Evolutionary conservation across 2,113 vertebrate genomes (phyloP).

Genomic region (Emydocephalus ijimae): DNA sequence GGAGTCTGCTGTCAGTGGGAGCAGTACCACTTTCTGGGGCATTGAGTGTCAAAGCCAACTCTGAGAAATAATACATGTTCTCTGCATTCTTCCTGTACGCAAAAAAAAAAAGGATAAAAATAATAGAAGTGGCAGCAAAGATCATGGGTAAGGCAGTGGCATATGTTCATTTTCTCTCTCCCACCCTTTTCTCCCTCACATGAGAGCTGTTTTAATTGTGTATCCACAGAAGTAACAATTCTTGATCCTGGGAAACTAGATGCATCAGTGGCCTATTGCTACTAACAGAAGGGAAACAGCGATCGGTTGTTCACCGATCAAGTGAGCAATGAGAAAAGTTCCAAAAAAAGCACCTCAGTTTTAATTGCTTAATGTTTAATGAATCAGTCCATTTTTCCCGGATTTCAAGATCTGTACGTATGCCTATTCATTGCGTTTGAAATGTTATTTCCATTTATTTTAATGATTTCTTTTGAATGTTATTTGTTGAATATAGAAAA

Average conservation of each 20-base stretch:
- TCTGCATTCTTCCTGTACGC: constrained; percentile 83
- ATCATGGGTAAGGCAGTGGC: neutral
- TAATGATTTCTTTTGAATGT: neutral
- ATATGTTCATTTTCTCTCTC: neutral
- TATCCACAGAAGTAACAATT: neutral
- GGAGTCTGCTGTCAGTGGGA: constrained; percentile 86
- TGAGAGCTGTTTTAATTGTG: neutral
- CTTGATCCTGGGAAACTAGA: neutral
- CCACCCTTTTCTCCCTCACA: neutral
- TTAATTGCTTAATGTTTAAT: neutral
- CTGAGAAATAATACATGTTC: constrained; percentile 96
- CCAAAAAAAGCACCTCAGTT: neutral
- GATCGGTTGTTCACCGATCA: neutral
- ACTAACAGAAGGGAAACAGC: neutral
- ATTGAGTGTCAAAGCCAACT: constrained; percentile 88
- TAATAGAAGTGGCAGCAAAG: neutral
- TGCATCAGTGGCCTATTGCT: neutral
- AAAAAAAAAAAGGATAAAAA: neutral
- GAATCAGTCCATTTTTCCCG: neutral
- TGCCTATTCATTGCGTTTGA: neutral
- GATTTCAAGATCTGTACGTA: neutral
- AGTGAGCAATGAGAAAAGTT: neutral
- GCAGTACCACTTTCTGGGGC: constrained; percentile 83
- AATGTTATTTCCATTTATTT: neutral
- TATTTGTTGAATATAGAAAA: neutral